Conservation (phyloP, 2,113 vertebrate species). For the Pipra filicauda region DNA sequence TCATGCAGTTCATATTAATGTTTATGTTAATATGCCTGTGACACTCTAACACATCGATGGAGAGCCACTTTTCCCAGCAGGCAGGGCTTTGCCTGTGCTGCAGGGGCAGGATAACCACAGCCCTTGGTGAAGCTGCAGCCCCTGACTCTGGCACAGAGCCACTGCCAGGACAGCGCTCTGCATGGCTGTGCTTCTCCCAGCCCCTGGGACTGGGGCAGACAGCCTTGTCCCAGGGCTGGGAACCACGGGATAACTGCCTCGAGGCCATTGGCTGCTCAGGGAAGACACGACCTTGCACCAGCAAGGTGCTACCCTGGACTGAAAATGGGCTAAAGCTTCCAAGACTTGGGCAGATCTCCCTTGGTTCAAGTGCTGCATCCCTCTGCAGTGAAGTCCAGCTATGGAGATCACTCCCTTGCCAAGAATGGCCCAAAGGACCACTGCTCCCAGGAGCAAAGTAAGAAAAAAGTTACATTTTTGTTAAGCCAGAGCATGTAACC, state of each 20-base stretch:
- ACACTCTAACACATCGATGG: not conserved
- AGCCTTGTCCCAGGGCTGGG: not conserved
- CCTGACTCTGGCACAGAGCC: not conserved
- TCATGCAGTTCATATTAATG: not conserved
- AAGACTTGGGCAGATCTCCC: not conserved
- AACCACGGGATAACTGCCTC: rapidly evolving
- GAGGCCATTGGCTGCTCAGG: rapidly evolving
- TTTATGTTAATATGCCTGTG: not conserved
- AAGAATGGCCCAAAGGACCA: not conserved
- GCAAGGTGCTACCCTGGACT: not conserved
- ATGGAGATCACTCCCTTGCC: rapidly evolving
- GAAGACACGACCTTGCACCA: not conserved
- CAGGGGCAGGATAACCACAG: not conserved
- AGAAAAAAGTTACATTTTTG: not conserved
- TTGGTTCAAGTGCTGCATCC: not conserved
- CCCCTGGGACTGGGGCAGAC: not conserved
- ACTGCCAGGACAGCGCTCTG: not conserved
- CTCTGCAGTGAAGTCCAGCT: not conserved
- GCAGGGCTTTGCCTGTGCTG: not conserved
- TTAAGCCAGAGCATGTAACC: not conserved
- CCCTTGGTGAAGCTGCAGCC: not conserved
- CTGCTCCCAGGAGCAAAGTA: not conserved
- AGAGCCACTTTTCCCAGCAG: not conserved
- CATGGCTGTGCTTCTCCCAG: not conserved
- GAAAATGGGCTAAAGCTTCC: not conserved